Evolutionary conservation across 1,140 invertebrate species (phyloP).

Genomic region (Drosophila cardini): DNA sequence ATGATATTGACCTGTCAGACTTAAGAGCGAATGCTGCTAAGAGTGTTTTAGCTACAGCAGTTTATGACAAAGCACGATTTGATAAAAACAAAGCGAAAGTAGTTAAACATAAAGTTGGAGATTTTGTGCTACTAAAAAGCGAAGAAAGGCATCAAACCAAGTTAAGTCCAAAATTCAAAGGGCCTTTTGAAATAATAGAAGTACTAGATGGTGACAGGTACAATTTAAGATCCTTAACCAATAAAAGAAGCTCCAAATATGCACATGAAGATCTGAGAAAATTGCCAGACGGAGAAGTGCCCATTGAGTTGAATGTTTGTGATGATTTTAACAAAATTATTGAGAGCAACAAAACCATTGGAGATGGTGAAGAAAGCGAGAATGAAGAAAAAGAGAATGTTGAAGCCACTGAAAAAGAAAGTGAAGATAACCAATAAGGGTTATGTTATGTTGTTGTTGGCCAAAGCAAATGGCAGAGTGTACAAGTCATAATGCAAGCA

Average conservation of each 20-base stretch:
- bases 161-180: no score
- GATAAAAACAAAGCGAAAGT: background rate
- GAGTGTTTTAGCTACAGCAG: no score
- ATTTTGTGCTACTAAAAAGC: no score
- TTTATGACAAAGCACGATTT: constrained; percentile 13
- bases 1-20: constrained; percentile 11
- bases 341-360: constrained; percentile 1
- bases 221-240: no score
- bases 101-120: no score
- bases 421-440: constrained; percentile 18
- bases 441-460: no score
- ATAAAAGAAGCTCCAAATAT: constrained; percentile 1
- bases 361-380: constrained; percentile 3
- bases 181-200: no score
- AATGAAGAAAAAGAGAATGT: background rate
- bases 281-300: constrained; percentile 19
- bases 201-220: no score
- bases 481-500: constrained; percentile 27
- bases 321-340: constrained; percentile 28
- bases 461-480: background rate
- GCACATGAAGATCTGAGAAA: background rate
- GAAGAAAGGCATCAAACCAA: no score
- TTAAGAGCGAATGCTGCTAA: no score
- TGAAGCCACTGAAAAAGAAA: constrained; percentile 23
- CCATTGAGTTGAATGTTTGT: constrained; percentile 27